phyloP scores from a whole-genome alignment of 2,797 vertebrate genomes.

The Heterohyrax brucei region DNA sequence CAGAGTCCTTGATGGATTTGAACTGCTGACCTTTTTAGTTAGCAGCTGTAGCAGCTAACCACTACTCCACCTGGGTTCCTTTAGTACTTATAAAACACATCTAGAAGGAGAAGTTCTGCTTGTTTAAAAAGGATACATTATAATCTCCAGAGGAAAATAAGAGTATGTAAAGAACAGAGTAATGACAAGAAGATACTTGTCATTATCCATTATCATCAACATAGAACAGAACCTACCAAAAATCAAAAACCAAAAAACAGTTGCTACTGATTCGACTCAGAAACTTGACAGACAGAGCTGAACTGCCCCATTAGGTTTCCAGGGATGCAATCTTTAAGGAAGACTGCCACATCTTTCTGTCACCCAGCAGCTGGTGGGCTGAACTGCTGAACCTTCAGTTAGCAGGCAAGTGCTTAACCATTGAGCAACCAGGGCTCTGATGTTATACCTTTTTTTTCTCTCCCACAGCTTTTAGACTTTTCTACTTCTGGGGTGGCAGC shows the following conservation, averaged over 20 bases:
- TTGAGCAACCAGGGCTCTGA: background rate
- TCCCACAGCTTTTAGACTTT: background rate
- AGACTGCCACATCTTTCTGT: background rate
- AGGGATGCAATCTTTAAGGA: background rate
- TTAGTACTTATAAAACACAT: constrained; percentile 29
- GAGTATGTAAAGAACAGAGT: constrained; percentile 41
- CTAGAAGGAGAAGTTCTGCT: background rate
- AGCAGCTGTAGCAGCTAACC: no score
- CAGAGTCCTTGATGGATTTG: no score
- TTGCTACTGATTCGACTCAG: background rate
- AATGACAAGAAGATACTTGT: background rate
- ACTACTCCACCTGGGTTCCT: no score
- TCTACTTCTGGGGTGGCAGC: background rate
- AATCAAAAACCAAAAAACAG: background rate
- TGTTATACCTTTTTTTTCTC: background rate
- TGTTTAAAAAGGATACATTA: background rate
- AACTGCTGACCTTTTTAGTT: no score
- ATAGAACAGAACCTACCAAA: background rate
- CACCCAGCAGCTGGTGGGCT: background rate
- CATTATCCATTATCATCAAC: background rate
- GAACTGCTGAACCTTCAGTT: background rate
- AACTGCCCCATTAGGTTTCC: background rate
- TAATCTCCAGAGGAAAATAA: constrained; percentile 41
- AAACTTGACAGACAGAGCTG: background rate
- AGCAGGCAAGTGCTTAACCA: background rate